Conservation (phyloP, 2,888 invertebrate species). For the Disparrhopalites patrizii region DNA sequence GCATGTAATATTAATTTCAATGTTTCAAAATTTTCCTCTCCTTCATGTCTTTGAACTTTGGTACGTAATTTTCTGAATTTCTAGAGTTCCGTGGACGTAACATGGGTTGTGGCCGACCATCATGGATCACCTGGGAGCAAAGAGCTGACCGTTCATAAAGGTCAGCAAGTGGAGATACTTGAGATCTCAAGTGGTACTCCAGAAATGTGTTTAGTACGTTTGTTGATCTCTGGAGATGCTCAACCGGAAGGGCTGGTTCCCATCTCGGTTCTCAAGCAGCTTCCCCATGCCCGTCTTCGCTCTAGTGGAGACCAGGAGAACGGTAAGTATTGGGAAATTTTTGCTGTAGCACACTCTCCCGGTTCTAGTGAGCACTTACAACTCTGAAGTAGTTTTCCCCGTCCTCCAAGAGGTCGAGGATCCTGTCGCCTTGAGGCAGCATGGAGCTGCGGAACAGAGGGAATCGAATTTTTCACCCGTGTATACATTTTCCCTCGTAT, state of each 20-base stretch:
- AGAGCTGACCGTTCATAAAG: constrained; percentile 79
- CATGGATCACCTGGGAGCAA: constrained; percentile 67
- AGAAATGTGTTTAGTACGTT: constrained; percentile 58
- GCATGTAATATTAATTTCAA: too few species aligned
- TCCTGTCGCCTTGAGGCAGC: too few species aligned
- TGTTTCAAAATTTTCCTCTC: too few species aligned
- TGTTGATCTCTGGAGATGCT: constrained; percentile 51
- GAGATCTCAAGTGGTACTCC: constrained; percentile 62
- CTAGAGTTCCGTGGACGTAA: constrained; percentile 71
- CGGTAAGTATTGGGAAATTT: constrained; percentile 32
- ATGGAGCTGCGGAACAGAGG: too few species aligned
- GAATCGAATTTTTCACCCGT: neutral
- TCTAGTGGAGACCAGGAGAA: constrained; percentile 42
- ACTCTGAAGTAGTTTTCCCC: constrained; percentile 5
- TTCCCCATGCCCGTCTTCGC: constrained; percentile 56
- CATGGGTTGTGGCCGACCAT: constrained; percentile 86
- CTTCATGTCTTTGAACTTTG: neutral
- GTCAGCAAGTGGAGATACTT: constrained; percentile 89
- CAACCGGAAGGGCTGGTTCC: constrained; percentile 78
- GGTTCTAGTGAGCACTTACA: constrained; percentile 15
- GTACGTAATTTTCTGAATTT: constrained; percentile 13
- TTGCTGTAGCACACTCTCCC: constrained; percentile 24
- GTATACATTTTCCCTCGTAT: neutral
- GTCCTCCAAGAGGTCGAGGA: constrained; percentile 14
- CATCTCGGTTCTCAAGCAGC: constrained; percentile 69